Evolutionary conservation across 2,113 vertebrate species (phyloP), one percentile per base, ranked within the genome.

Genomic region (Holacanthus passer): DNA sequence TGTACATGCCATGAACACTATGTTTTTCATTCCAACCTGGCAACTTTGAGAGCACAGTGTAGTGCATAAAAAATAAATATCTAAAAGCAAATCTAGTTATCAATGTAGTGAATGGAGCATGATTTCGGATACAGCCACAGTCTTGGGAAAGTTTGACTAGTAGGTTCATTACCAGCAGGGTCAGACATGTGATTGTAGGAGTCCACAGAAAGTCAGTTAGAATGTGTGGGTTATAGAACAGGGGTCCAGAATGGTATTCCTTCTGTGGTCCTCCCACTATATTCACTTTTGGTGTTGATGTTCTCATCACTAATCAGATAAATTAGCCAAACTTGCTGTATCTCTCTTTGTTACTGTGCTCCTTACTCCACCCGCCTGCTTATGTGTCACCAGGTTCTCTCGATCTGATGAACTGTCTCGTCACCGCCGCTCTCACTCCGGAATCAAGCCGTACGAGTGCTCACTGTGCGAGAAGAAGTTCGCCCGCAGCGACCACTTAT

Each of bases 341-440:
- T n/a, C n/a, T n/a, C n/a, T n/a, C n/a, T n/a, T 24, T 50, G 47
- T 5, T 7, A 0, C 65, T 16, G 9, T 11, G 41, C 43, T 22
- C 37, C 64, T 79, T 0, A 79, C n/a, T 0, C 19, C 20, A 0
- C 11, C 17, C n/a, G 1, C 76, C 29, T 81, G 58, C 68, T 88
- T 41, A 78, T 58, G 11, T 81, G 16, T 78, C 67, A 0, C 37
- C 93, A 97, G 97, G 95, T 97, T 97, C 64, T 97, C 96, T 66
- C 93, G 96, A 1, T 97, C 96, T 0, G 97, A 97, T 1, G 97
- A 97, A 79, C 94, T 97, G 22, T 97, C 97, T 43, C 95, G 96
- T 7, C 97, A 97, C 91, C 95, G 95, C 19, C 96, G 96, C 75
- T 97, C 97, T 62, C 97, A 97, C 93, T 97, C 96, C 0, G 96